These are phyloP conservation scores for Melanotaenia nigrans DNA, from an alignment of 2,797 vertebrate genomes.

Conservation along the genomic window DNA sequence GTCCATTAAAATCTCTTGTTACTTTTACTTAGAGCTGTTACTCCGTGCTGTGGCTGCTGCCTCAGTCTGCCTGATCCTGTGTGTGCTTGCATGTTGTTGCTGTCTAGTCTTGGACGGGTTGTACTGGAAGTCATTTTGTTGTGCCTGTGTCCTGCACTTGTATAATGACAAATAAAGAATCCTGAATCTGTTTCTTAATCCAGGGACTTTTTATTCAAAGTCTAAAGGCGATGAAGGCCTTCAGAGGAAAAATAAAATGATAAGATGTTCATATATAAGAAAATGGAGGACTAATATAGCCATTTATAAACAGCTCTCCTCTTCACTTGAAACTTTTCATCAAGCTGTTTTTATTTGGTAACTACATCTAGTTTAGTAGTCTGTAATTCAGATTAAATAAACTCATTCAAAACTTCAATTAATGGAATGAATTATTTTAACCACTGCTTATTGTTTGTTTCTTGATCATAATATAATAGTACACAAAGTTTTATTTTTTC, in stretches of 20 bases:
- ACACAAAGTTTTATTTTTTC: background rate
- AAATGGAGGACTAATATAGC: background rate
- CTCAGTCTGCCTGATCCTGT: too few relatives aligned
- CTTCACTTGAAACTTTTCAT: background rate
- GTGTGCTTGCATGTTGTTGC: too few relatives aligned
- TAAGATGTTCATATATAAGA: background rate
- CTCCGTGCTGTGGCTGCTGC: too few relatives aligned
- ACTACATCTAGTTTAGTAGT: background rate
- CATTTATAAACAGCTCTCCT: background rate
- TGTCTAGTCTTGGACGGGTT: too few relatives aligned
- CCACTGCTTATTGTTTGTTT: background rate
- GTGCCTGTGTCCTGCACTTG: too few relatives aligned
- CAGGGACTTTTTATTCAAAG: background rate
- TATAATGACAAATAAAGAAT: too few relatives aligned
- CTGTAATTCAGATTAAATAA: conserved; percentile 1
- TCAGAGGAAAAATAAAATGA: background rate
- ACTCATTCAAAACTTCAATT: background rate
- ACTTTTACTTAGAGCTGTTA: background rate
- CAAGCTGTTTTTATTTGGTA: background rate
- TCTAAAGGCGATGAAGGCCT: conserved; percentile 7
- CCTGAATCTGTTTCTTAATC: background rate
- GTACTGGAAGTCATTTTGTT: too few relatives aligned
- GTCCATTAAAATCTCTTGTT: background rate
- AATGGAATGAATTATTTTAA: background rate
- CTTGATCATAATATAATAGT: background rate